Conservation (phyloP, 2,113 vertebrate species). For the Typhlomys cinereus region DNA sequence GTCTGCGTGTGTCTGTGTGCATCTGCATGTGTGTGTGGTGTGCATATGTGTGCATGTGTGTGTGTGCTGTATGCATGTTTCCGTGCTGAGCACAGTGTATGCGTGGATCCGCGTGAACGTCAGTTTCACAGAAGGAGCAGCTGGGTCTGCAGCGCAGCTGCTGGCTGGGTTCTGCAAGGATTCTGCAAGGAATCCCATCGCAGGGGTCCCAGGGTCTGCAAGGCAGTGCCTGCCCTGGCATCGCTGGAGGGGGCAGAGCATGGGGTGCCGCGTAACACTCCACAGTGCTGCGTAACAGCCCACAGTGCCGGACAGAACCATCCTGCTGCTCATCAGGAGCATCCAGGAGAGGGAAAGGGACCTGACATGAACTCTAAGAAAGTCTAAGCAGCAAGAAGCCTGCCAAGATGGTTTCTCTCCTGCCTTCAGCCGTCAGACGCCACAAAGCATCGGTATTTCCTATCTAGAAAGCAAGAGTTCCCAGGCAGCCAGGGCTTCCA, state of each 20-base stretch:
- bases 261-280: rapidly evolving
- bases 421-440: neutral
- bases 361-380: neutral
- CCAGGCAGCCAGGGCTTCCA: neutral
- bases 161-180: neutral
- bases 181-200: neutral
- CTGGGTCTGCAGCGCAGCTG: neutral
- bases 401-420: neutral
- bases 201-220: neutral
- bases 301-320: rapidly evolving
- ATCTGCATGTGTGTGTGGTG: no score
- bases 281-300: rapidly evolving
- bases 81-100: no score
- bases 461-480: neutral
- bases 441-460: neutral
- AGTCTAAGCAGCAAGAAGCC: neutral
- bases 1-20: no score
- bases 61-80: no score
- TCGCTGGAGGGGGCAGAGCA: no score
- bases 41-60: no score
- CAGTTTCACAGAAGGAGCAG: neutral
- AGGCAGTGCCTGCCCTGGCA: neutral
- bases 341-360: rapidly evolving
- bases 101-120: no score
- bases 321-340: rapidly evolving